Base-by-base conservation (phyloP, 2,888 invertebrate genomes). In the Serrognathus titanus region DNA sequence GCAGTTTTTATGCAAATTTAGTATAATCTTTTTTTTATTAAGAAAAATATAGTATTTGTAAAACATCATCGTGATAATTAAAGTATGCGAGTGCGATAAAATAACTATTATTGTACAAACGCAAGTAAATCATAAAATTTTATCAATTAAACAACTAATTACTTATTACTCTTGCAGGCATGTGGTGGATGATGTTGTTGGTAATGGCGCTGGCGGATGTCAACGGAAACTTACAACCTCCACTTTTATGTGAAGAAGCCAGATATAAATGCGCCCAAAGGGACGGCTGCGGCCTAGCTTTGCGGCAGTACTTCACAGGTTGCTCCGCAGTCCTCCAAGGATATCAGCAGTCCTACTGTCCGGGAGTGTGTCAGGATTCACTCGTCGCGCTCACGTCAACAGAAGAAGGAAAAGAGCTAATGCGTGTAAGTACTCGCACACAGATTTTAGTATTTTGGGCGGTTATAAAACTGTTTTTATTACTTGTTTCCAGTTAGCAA, bases 371-470 rank as follows among this genome's bases (percentile, higher is more conserved):
- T 74, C 86, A 87, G 66, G 84, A 89, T 70, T 88, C 92, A 0
- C 81, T 92, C 39, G 89, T 92, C 43, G 89, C 91, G 0, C 81
- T 92, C 43, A 88, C 87, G 0, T 88, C 90, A 24, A 90, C 90
- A 0, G 88, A 87, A 51, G 89, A 91, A 72, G 91, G 92, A 51
- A 85, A 88, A 69, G 85, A 85, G 60, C 82, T 92, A 11, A 87
- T 89, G 85, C 86, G 83, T 72, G 90, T 90, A 74, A 84, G 85
- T 78, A 55, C 51, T 50, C 13, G n/a, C 16, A 16, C 2, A 6
- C 24, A 31, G 6, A 31, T 31, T 31, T 20, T 16, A 16, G 16
- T 16, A 16, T 16, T 16, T 31, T 7, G 3, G 24, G 6, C 24
- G 7, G 24, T 6, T 7, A 6, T 31, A 31, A 31, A 31, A 31